A percentile compares a stretch with the other conserved stretches of the same genome.
Conservation (phyloP, 1,140 invertebrate species). For the Lordiphosa mommai region DNA sequence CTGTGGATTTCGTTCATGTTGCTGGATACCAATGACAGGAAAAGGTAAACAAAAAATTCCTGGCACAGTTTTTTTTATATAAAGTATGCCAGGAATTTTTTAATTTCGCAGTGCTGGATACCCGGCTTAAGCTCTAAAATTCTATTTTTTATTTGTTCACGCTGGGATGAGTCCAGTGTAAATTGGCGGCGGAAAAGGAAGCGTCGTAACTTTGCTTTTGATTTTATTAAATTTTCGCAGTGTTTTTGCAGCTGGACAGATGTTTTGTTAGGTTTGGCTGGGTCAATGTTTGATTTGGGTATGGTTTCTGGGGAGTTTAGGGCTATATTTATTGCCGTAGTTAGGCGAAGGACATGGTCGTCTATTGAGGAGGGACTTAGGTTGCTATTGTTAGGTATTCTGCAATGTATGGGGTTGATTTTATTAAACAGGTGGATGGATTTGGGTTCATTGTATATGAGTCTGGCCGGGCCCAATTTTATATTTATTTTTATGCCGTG, state of each 20-base stretch:
- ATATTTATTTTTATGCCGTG: background rate
- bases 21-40: too few relatives aligned
- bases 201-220: background rate
- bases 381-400: background rate
- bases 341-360: background rate
- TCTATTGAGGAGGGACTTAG: background rate
- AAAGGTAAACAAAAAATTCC: too few relatives aligned
- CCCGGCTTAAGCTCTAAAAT: too few relatives aligned
- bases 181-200: background rate
- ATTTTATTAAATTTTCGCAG: background rate
- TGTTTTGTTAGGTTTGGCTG: background rate
- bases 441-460: background rate
- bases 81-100: too few relatives aligned
- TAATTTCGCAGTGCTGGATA: too few relatives aligned
- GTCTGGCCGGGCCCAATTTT: background rate
- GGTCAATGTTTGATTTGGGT: background rate
- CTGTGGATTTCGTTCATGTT: too few relatives aligned
- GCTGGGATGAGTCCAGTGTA: too few relatives aligned
- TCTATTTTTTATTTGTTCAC: too few relatives aligned
- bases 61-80: too few relatives aligned
- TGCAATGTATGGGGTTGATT: background rate
- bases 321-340: background rate
- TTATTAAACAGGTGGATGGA: background rate
- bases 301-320: background rate
- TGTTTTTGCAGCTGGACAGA: background rate